Evolutionary conservation across 2,113 vertebrate genomes (phyloP), one percentile per base, ranked within the genome.

Genomic region (Osmerus mordax): DNA sequence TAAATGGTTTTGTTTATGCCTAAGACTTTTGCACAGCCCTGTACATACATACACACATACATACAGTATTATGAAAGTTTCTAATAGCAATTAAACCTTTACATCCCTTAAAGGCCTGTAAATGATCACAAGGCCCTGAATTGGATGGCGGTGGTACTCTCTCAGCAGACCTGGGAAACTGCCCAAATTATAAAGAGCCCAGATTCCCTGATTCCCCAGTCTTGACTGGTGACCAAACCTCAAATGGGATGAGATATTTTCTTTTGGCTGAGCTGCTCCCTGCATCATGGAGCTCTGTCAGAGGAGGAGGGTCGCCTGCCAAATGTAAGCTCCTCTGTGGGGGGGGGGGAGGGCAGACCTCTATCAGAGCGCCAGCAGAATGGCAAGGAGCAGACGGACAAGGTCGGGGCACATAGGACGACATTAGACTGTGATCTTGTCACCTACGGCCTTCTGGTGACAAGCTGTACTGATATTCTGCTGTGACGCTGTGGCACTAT

Each of bases 161-260:
- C 80, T 81, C 78, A 71, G 75, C 77, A 76, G 69, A 72, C 86
- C 83, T 89, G 91, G 84, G 87, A 86, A 72, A 60, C 64, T 77
- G 83, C 83, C 90, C 88, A 91, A 83, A 65, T 79, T 76, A 82
- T 89, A 88, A 89, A 89, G 86, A 89, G 89, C 86, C 87, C 86
- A 89, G 88, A 86, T 84, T 89, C 81, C 85, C 89, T 86, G 80
- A 79, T 85, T 89, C 81, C 85, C 89, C 85, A 80, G 79, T 90
- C 87, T 87, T 88, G 81, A 88, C 82, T 87, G 74, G 79, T 75
- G 84, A 82, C 79, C 71, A 76, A 84, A 84, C 87, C 83, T 79
- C 72, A 61, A 83, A 85, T 70, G 80, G 81, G 80, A 83, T 75
- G 73, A 79, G 81, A 82, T 54, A 77, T 84, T 86, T 69, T 81